These are phyloP conservation scores for Ameiurus melas DNA, from an alignment of 2,113 vertebrate genomes.

Conservation along the genomic window DNA sequence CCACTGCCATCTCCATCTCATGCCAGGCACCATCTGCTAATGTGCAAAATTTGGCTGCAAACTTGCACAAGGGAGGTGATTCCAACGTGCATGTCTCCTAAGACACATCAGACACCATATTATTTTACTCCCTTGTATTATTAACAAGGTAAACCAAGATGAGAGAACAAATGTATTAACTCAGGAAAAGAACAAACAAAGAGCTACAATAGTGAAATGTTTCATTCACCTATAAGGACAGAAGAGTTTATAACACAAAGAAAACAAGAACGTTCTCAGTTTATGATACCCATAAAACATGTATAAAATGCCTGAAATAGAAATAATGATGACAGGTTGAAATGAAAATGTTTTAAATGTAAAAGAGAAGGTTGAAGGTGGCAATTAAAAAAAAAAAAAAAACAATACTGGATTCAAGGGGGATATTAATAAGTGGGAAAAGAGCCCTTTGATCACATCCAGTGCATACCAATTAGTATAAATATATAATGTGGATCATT, in stretches of 20 bases:
- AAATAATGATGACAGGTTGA: neutral
- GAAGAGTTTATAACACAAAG: constrained; percentile 1
- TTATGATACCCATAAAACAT: neutral
- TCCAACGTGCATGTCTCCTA: constrained; percentile 34
- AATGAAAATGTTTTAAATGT: neutral
- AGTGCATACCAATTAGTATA: neutral
- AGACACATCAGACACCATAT: constrained; percentile 25
- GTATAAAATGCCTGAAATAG: neutral
- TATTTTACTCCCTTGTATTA: constrained; percentile 3
- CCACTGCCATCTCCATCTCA: constrained; percentile 62
- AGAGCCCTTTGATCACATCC: neutral
- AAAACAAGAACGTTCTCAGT: neutral
- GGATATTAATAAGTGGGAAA: neutral
- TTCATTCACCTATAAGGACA: constrained; percentile 1
- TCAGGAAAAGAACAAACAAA: neutral
- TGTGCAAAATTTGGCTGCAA: constrained; percentile 55
- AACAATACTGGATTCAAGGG: neutral
- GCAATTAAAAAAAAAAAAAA: neutral
- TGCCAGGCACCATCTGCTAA: constrained; percentile 65
- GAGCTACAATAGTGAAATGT: constrained; percentile 12
- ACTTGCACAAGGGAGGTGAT: constrained; percentile 48
- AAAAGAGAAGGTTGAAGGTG: neutral
- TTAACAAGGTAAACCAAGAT: constrained; percentile 18
- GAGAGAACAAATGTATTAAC: neutral
- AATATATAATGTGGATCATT: neutral